Base-by-base conservation (phyloP, 1,140 invertebrate genomes). In the Drosophila repletoides region DNA sequence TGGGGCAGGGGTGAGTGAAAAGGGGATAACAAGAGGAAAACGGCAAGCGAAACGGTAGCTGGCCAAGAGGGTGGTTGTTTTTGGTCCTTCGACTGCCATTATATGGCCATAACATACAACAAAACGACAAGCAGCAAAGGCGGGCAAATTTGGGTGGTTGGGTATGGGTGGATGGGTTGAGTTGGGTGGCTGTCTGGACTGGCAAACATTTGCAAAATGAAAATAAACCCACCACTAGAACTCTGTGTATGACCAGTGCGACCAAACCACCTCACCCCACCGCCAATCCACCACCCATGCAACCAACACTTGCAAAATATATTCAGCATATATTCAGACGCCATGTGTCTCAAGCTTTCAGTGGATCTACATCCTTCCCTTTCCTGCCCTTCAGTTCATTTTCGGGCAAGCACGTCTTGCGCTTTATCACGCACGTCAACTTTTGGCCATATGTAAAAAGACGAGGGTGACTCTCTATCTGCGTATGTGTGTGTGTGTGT, bases 361-460 rank as follows among this genome's bases (percentile, higher is more conserved):
- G 28, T 40, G 19, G 53, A n/a, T n/a, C 68, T 51, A 56, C 67
- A 63, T 41, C 28, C 68, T 45, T 55, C 53, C 68, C 38, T 58
- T 66, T 14, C 55, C 14, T 36, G 31, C 33, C 45, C 21, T 3
- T 5, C 22, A 24, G 28, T 53, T 10, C 12, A 7, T 14, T 29
- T 45, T 38, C 29, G 45, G 22, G 34, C 46, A 24, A 41, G 36
- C 53, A 59, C 60, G 64, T 67, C 43, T 41, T 48, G 64, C 40
- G 64, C 68, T 55, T 67, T 60, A 66, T 58, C 55, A 55, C 52
- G 55, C 59, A 38, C 70, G 64, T 70, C 60, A 73, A 66, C 76
- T 70, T 73, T 77, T 74, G 76, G 75, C 53, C 79, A 83, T 83
- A 84, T 76, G 79, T 83, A 83, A 74, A 73, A n/a, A 60, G 58